These are phyloP conservation scores for Amphiprion clarkii DNA, from an alignment of 2,797 vertebrate genomes.

Conservation along the genomic window DNA sequence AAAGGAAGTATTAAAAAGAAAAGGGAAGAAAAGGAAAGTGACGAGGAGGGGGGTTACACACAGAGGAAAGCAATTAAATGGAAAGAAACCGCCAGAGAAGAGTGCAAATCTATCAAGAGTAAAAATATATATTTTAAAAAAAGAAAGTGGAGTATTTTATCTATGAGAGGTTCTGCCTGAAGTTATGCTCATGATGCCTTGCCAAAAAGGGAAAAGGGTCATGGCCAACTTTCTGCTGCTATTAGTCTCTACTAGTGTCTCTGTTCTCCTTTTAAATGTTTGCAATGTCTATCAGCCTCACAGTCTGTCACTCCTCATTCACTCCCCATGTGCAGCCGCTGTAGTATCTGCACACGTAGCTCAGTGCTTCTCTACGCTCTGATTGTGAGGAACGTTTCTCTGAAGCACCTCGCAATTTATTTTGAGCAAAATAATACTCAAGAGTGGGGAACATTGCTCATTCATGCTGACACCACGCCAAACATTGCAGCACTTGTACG, in stretches of 20 bases:
- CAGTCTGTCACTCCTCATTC: constrained; percentile 21
- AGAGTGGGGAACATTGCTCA: not conserved
- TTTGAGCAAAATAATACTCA: not conserved
- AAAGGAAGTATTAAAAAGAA: constrained; percentile 15
- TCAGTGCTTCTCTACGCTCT: not conserved
- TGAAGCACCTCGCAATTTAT: not conserved
- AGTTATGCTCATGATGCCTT: constrained; percentile 25
- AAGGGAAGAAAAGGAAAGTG: not conserved
- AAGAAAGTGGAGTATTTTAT: constrained; percentile 29
- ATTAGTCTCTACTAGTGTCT: constrained; percentile 1
- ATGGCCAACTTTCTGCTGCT: constrained; percentile 49
- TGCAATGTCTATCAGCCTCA: constrained; percentile 21
- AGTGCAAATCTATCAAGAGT: constrained; percentile 25
- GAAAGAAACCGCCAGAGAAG: constrained; percentile 21
- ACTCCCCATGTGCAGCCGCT: not conserved
- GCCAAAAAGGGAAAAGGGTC: constrained; percentile 25
- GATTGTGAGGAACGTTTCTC: not conserved
- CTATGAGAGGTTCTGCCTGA: constrained; percentile 23
- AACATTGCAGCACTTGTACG: not conserved
- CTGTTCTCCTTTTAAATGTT: constrained; percentile 7
- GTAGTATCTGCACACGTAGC: not conserved
- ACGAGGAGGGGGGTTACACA: constrained; percentile 2
- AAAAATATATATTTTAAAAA: not conserved
- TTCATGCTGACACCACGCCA: not conserved
- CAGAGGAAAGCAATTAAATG: constrained; percentile 23